Evolutionary conservation across 1,140 invertebrate genomes (phyloP), one percentile per base, ranked within the genome.

Genomic region (Trinorchestia longiramus): DNA sequence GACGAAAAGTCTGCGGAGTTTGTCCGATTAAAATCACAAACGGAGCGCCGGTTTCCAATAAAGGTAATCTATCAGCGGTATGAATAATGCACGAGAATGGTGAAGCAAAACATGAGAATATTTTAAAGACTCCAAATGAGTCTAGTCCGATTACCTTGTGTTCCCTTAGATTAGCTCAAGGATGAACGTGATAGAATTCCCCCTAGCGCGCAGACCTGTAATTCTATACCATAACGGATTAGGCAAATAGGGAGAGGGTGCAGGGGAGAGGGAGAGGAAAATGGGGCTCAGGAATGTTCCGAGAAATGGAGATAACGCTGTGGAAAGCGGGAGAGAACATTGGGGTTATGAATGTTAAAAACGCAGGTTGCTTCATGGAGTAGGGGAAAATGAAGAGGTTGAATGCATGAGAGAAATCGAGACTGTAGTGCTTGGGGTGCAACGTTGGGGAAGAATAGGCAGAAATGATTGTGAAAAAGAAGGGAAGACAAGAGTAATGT

Each of bases 61-160:
- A 91, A 91, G 88, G 43, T 91, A 91, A 91, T 91, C 88, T 91
- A 44, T 91, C 88, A 43, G 41, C 43, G 19, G 88, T 42, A 91
- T 91, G 88, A 91, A 91, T 91, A 91, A 91, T 91, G 88, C 88
- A 91, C 43, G 88, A 44, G 43, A 43, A 44, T 43, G 88, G 88
- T 91, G 88, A 91, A 36, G 43, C 41, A 91, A 91, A 43, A 91
- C 41, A 91, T 43, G 43, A 91, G 88, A 44, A 42, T 91, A 91
- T 91, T 91, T 91, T 91, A 91, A 91, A 91, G 88, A 91, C 88
- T 42, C 28, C 43, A 91, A 91, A 91, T 91, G 88, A 91, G 88
- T 91, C 88, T 91, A 91, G 88, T 91, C 88, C 41, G 88, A 91
- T 91, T 91, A 91, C 41, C 88, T 91, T 91, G 88, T 91, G 88